phyloP scores from a whole-genome alignment of 1,140 invertebrate species.

The Hyposmocoma kahamanoa region DNA sequence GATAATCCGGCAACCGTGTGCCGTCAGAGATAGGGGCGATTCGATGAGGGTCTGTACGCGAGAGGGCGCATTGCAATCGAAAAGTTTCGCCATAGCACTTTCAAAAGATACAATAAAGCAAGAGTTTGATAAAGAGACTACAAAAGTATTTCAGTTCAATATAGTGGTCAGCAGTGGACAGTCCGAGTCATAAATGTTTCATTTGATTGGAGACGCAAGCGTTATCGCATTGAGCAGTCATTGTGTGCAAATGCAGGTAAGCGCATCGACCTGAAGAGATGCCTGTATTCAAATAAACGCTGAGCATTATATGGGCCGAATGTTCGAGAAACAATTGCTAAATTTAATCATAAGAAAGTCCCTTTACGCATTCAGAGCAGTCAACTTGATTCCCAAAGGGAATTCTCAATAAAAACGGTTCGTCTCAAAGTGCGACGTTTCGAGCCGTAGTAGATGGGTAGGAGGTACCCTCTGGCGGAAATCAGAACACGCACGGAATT shows the following conservation, averaged over 20 bases:
- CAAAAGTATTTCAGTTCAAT: too few species aligned
- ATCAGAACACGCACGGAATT: constrained; percentile 27
- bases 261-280: constrained; percentile 43
- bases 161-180: neutral
- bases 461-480: constrained; percentile 24
- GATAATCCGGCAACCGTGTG: constrained; percentile 41
- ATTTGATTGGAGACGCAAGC: constrained; percentile 40
- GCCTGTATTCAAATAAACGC: neutral
- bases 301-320: constrained; percentile 33
- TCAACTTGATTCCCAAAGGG: constrained; percentile 23
- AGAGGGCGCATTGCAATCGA: neutral
- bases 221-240: constrained; percentile 21
- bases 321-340: constrained; percentile 9
- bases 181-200: neutral
- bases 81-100: too few species aligned
- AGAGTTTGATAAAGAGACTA: too few species aligned
- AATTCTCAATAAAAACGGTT: constrained; percentile 28
- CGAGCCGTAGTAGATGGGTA: neutral
- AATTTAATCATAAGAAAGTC: constrained; percentile 19
- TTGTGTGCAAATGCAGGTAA: constrained; percentile 50
- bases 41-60: constrained; percentile 32
- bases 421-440: constrained; percentile 23
- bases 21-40: constrained; percentile 38
- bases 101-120: too few species aligned
- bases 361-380: constrained; percentile 7